Evolutionary conservation across 2,888 invertebrate species (phyloP).

Genomic region (Frankliniella intonsa): DNA sequence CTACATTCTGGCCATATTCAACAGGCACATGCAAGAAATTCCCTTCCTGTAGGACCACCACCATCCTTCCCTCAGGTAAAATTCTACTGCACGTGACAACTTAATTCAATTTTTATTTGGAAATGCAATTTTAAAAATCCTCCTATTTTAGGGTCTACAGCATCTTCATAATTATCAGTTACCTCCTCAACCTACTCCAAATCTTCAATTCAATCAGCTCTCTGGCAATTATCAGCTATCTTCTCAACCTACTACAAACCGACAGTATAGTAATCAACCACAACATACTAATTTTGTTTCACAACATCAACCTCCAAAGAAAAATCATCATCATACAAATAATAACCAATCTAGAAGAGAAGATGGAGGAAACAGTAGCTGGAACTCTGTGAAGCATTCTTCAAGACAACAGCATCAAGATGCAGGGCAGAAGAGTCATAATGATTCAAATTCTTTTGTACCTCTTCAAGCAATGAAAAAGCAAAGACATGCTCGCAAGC

Average conservation of each 20-base stretch:
- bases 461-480: conserved; percentile 3
- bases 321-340: neutral
- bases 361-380: neutral
- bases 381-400: neutral
- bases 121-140: neutral
- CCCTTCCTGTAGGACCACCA: neutral
- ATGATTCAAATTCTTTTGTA: neutral
- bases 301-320: neutral
- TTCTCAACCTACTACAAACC: neutral
- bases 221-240: neutral
- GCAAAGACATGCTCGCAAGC: neutral
- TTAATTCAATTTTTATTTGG: neutral
- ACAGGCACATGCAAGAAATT: neutral
- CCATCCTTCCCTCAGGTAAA: neutral
- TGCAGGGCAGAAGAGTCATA: neutral
- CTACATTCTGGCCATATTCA: neutral
- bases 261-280: neutral
- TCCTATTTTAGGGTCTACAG: neutral
- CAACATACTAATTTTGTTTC: neutral
- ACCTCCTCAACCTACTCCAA: neutral
- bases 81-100: neutral
- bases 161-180: neutral
- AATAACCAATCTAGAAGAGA: neutral
- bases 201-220: neutral
- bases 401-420: neutral